Percentiles rank a stretch among this genome's conserved stretches.
phyloP scores from a whole-genome alignment of 1,140 invertebrate genomes.

The Pseudomyrmex flavicornis region DNA sequence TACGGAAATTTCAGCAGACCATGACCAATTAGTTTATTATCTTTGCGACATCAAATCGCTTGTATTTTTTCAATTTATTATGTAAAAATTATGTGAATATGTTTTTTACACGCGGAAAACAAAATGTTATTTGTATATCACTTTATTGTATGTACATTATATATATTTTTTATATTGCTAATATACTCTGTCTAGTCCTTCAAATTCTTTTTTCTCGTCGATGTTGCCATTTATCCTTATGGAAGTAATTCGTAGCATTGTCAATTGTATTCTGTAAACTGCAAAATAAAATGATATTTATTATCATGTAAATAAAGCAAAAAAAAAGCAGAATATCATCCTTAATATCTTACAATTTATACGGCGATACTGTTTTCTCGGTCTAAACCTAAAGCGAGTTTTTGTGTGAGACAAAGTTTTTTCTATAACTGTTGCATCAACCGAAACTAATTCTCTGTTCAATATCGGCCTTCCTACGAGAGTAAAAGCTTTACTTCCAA shows the following conservation, averaged over 20 bases:
- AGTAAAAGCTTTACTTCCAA: conserved; percentile 94
- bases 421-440: conserved; percentile 95
- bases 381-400: conserved; percentile 90
- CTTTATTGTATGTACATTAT: neutral
- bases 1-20: neutral
- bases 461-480: conserved; percentile 93
- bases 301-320: neutral
- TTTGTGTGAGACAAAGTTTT: conserved; percentile 95
- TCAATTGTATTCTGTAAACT: conserved; percentile 89
- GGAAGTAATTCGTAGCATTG: conserved; percentile 91
- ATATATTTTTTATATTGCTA: conserved; percentile 59
- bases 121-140: neutral
- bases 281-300: conserved; percentile 72
- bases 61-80: too few relatives aligned
- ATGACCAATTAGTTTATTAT: neutral
- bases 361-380: conserved; percentile 91
- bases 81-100: neutral
- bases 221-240: conserved; percentile 86
- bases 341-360: conserved; percentile 88
- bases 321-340: neutral
- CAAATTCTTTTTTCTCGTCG: conserved; percentile 82
- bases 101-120: neutral
- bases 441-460: conserved; percentile 89
- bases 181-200: conserved; percentile 82
- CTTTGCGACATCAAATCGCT: too few relatives aligned